These are phyloP conservation scores for Mythimna vitellina DNA, from an alignment of 2,888 invertebrate species.

Conservation along the genomic window DNA sequence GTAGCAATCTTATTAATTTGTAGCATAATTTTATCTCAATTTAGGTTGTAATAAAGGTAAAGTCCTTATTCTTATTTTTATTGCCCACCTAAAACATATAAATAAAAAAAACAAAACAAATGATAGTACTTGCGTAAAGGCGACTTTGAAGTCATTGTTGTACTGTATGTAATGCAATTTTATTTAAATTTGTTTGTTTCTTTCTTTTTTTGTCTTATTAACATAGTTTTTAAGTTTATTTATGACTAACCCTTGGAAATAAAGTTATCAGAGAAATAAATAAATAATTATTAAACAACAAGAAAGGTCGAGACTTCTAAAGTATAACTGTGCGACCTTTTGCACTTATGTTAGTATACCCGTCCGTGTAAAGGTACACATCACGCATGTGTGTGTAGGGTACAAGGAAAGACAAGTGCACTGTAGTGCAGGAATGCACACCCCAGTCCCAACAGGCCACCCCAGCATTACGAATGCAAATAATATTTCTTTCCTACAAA, in stretches of 20 bases:
- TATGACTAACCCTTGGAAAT: too few species aligned
- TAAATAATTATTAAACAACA: background rate
- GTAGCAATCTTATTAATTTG: background rate
- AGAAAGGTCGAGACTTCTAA: background rate
- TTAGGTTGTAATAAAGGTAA: too few species aligned
- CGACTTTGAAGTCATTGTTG: background rate
- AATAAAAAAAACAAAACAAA: too few species aligned
- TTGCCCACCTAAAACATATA: too few species aligned
- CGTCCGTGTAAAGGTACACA: background rate
- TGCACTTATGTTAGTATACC: background rate
- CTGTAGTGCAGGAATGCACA: constrained; percentile 82
- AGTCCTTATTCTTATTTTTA: too few species aligned
- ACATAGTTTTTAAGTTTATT: too few species aligned
- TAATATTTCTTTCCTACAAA: constrained; percentile 88
- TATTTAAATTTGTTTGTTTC: too few species aligned
- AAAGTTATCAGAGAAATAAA: too few species aligned
- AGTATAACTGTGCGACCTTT: background rate
- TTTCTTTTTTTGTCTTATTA: too few species aligned
- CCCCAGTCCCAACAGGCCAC: constrained; percentile 70
- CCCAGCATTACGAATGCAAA: constrained; percentile 86
- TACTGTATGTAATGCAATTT: too few species aligned
- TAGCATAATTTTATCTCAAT: background rate
- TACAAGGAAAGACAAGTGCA: constrained; percentile 77
- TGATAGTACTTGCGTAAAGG: too few species aligned
- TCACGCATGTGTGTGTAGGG: constrained; percentile 55